These are phyloP conservation scores for Notechis scutatus DNA, from an alignment of 2,113 vertebrate species.

Conservation along the genomic window DNA sequence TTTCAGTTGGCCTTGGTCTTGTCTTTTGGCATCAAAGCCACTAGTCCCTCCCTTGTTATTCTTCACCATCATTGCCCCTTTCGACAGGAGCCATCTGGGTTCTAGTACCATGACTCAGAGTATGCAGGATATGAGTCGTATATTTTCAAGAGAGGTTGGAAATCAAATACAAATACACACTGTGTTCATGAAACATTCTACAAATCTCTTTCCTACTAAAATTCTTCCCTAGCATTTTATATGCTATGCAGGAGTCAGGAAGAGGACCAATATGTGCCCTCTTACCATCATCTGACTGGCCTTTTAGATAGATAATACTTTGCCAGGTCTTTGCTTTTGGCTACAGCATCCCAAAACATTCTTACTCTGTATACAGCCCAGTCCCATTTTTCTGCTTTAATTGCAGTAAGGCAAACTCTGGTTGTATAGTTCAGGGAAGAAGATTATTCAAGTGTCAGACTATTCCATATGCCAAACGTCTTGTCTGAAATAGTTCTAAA, in stretches of 20 bases:
- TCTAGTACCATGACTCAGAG: slow-evolving; percentile 62
- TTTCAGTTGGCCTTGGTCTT: slow-evolving; percentile 1
- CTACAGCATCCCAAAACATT: neutral
- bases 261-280: neutral
- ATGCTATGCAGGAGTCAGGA: neutral
- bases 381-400: neutral
- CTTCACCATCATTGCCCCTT: neutral
- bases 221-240: neutral
- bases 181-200: neutral
- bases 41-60: slow-evolving; percentile 15
- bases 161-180: neutral
- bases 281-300: neutral
- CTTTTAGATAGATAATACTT: neutral
- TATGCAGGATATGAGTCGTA: slow-evolving; percentile 65
- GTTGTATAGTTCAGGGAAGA: neutral
- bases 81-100: neutral
- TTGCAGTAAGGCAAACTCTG: neutral
- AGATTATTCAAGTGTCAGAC: neutral
- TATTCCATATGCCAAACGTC: neutral
- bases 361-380: neutral
- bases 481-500: neutral
- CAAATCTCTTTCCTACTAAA: neutral
- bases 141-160: slow-evolving; percentile 49
- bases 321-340: neutral
- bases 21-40: slow-evolving; percentile 5